These are phyloP conservation scores for Argynnis bischoffii DNA, from an alignment of 2,888 invertebrate species.

Conservation along the genomic window DNA sequence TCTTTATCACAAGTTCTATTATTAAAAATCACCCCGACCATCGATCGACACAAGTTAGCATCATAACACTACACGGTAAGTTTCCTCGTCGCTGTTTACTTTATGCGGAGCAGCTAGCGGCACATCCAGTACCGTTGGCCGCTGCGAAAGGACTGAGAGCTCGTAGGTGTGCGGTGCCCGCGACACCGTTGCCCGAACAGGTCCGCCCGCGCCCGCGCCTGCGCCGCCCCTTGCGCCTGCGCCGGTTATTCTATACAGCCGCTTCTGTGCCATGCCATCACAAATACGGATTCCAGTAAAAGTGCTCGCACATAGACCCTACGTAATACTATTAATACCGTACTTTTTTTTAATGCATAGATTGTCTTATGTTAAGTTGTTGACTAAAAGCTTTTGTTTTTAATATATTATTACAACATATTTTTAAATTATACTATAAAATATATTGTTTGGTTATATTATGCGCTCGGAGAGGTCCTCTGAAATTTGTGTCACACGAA, in stretches of 20 bases:
- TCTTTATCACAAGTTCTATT: slow-evolving; percentile 71
- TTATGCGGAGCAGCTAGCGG: slow-evolving; percentile 73
- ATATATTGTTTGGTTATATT: background rate
- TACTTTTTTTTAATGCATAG: slow-evolving; percentile 43
- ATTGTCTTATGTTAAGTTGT: slow-evolving; percentile 38
- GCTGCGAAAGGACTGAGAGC: slow-evolving; percentile 78
- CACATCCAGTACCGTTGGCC: slow-evolving; percentile 80
- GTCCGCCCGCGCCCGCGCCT: slow-evolving; percentile 76
- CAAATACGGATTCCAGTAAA: slow-evolving; percentile 73
- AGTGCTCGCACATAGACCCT: slow-evolving; percentile 67
- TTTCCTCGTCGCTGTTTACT: slow-evolving; percentile 75
- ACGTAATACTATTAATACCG: slow-evolving; percentile 50
- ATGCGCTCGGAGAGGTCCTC: background rate
- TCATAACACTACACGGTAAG: slow-evolving; percentile 77
- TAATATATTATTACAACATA: no score
- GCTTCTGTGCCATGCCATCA: slow-evolving; percentile 46
- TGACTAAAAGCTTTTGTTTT: no score
- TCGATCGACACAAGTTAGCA: slow-evolving; percentile 66
- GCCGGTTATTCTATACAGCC: slow-evolving; percentile 58
- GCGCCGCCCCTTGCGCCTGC: slow-evolving; percentile 59
- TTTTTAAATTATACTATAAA: slow-evolving; percentile 25
- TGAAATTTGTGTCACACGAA: slow-evolving; percentile 49
- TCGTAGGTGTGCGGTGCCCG: slow-evolving; percentile 71
- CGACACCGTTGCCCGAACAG: slow-evolving; percentile 80
- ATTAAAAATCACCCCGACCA: slow-evolving; percentile 57